A percentile compares a stretch with the other conserved stretches of the same genome.
Conservation (phyloP, 92 coral and sea anemone genomes). For the Paramuricea clavata region DNA sequence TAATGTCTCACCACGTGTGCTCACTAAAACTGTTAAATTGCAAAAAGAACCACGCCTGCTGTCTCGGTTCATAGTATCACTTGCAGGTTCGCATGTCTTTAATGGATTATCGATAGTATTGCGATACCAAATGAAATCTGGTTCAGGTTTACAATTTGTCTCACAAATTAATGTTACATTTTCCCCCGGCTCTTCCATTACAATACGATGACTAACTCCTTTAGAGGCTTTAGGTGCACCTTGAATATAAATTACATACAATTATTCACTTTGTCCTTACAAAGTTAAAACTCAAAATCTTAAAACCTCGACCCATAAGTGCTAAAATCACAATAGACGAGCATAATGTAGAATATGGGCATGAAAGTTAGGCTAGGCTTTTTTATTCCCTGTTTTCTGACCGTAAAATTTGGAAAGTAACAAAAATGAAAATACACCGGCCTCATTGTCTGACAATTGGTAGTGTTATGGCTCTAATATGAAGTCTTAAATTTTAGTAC, state of each 20-base stretch:
- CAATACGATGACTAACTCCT: neutral
- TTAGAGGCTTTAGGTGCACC: slow-evolving; percentile 11
- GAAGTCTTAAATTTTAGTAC: no score
- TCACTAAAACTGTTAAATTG: neutral
- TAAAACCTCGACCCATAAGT: no score
- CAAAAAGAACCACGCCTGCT: slow-evolving; percentile 10
- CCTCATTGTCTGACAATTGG: no score
- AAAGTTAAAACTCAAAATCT: no score
- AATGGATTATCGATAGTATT: neutral
- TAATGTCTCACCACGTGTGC: neutral
- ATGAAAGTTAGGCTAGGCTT: no score
- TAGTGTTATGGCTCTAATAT: no score
- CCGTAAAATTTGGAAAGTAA: no score
- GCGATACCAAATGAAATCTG: slow-evolving; percentile 32
- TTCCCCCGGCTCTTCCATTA: neutral
- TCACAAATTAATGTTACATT: slow-evolving; percentile 20
- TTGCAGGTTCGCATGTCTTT: slow-evolving; percentile 28
- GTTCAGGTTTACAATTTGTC: slow-evolving; percentile 23
- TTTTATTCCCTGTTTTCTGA: no score
- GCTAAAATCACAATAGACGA: no score
- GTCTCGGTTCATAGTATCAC: neutral
- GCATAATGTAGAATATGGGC: no score
- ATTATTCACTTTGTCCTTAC: no score
- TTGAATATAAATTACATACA: neutral
- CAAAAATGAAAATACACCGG: no score